These are phyloP conservation scores for Megalops atlanticus DNA, from an alignment of 2,113 vertebrate genomes.

Conservation along the genomic window DNA sequence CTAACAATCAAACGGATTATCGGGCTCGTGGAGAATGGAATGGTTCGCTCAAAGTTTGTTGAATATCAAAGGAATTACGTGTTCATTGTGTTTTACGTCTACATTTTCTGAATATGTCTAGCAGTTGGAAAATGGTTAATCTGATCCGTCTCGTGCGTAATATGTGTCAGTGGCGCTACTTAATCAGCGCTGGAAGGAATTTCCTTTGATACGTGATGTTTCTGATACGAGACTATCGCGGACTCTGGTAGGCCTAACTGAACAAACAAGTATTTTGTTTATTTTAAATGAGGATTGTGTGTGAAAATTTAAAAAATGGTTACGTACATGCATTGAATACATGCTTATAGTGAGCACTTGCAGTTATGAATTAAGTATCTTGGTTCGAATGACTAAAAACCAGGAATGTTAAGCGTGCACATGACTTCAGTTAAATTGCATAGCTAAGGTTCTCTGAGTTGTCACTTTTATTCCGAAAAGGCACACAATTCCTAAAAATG, in stretches of 20 bases:
- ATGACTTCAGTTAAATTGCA: too few relatives aligned
- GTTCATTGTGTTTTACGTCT: neutral
- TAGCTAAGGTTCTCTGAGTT: too few relatives aligned
- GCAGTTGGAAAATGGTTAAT: constrained; percentile 1
- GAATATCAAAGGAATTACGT: neutral
- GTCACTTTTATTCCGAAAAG: too few relatives aligned
- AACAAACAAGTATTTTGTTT: neutral
- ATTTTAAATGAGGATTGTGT: neutral
- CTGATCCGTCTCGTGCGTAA: too few relatives aligned
- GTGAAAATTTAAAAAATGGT: neutral
- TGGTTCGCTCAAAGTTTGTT: neutral
- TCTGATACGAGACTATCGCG: neutral
- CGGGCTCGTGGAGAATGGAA: neutral
- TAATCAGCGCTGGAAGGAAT: too few relatives aligned
- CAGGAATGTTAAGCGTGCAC: too few relatives aligned
- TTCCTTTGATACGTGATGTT: too few relatives aligned
- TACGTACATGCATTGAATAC: neutral
- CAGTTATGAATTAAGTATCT: too few relatives aligned
- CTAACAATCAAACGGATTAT: constrained; percentile 17
- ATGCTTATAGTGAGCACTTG: constrained; percentile 9
- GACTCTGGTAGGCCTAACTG: neutral
- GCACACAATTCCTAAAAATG: too few relatives aligned
- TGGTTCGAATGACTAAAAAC: too few relatives aligned
- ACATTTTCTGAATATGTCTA: neutral
- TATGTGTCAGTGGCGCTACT: too few relatives aligned